These are phyloP conservation scores for Planiliza haematocheilus DNA, from an alignment of 2,113 vertebrate genomes.

Conservation along the genomic window DNA sequence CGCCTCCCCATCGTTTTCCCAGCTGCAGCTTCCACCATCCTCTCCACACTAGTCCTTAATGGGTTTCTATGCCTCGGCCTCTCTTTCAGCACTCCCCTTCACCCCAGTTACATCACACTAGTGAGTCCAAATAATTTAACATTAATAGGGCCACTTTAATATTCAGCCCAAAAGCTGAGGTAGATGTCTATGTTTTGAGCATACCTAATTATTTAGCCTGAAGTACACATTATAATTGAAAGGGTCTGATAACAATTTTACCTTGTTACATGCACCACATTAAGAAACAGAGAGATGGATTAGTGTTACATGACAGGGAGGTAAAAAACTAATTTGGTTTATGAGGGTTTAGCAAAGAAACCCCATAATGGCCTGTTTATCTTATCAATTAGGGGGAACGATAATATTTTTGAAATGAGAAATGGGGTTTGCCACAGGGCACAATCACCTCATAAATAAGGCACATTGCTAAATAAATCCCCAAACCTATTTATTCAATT, in stretches of 20 bases:
- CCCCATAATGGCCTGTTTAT: constrained; percentile 71
- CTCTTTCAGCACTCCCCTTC: constrained; percentile 42
- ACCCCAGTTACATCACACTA: constrained; percentile 48
- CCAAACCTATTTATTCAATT: constrained; percentile 76
- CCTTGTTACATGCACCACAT: constrained; percentile 66
- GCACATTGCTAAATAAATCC: constrained; percentile 66
- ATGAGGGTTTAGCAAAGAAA: constrained; percentile 61
- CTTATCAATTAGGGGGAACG: constrained; percentile 80
- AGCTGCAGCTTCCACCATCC: constrained; percentile 35
- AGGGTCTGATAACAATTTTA: constrained; percentile 71
- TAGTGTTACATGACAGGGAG: constrained; percentile 52
- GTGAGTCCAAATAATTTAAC: constrained; percentile 66
- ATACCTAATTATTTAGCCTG: constrained; percentile 71
- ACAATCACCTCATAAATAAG: constrained; percentile 75
- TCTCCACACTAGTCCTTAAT: constrained; percentile 61
- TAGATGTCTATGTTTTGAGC: constrained; percentile 61
- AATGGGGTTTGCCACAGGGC: constrained; percentile 72
- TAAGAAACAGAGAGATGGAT: constrained; percentile 66
- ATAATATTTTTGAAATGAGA: constrained; percentile 78
- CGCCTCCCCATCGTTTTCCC: constrained; percentile 40
- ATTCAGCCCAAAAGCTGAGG: constrained; percentile 53
- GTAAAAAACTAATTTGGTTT: constrained; percentile 42
- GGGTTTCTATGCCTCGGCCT: constrained; percentile 57
- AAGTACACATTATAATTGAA: constrained; percentile 74
- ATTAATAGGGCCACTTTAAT: constrained; percentile 71